Base-by-base conservation (phyloP, 2,797 vertebrate species). In the Aldrovandia affinis region DNA sequence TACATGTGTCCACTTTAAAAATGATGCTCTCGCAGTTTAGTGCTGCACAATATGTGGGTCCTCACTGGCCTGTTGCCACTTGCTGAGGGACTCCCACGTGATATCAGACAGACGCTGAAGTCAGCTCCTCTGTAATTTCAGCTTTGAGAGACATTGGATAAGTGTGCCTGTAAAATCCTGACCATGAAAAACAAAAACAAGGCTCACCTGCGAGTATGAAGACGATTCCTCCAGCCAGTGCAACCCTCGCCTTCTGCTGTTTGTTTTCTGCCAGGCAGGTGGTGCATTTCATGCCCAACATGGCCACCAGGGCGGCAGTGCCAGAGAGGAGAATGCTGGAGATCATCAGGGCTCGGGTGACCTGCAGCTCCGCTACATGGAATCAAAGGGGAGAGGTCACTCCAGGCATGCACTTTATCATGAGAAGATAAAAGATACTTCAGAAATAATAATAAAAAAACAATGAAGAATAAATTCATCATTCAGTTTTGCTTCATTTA, bases 251-350 rank as follows among this genome's bases (percentile, higher is more conserved):
- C 91, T 99, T 99, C 91, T 94, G 95, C 61, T 93, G 90, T 0
- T 94, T 93, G 7, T 96, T 90, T 0, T 96, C 96, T 25, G 95
- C 94, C 93, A 99, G 84, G 81, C 97, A 98, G 57, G 95, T 98
- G 91, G 98, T 98, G 89, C 97, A 99, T 83, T 95, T 97, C 98
- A 99, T 96, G 80, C 98, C 98, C 20, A 95, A 87, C n/a, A 91
- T 77, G 0, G 95, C 91, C 84, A 97, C 94, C 83, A 97, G 85
- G 3, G 96, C 42, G 0, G 93, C 93, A 0, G 98, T 86, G 0
- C 94, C 89, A 47, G 94, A 92, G 85, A 98, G 44, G 20, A 99
- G 14, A 86, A 98, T 93, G 39, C 96, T 90, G 1, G 90, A 28
- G 80, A 99, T 87, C 97, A 99, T 99, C 92, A 99, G 91, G 14